These are phyloP conservation scores for Netelia virgata DNA, from an alignment of 2,888 invertebrate species.

Conservation along the genomic window DNA sequence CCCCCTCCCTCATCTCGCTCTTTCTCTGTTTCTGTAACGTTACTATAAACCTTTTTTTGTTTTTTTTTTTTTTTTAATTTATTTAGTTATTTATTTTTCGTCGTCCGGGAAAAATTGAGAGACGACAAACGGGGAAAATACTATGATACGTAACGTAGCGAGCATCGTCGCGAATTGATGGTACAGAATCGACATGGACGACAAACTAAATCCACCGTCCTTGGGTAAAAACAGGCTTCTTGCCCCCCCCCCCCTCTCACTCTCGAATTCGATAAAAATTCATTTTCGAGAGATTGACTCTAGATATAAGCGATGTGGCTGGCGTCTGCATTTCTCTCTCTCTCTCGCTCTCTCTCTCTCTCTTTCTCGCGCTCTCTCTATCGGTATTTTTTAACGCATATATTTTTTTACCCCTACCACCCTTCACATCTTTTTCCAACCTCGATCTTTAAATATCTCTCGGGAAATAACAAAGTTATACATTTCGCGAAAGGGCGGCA, in stretches of 20 bases:
- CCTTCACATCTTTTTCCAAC: background rate
- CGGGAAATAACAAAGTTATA: constrained; percentile 36
- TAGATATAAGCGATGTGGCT: constrained; percentile 31
- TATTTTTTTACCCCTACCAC: background rate
- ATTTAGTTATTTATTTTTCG: no score
- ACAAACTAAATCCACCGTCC: background rate
- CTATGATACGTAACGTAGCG: background rate
- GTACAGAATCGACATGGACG: constrained; percentile 15
- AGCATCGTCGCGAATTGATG: constrained; percentile 35
- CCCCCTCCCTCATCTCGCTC: background rate
- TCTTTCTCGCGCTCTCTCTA: background rate
- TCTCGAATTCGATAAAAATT: constrained; percentile 53
- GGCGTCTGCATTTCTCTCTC: constrained; percentile 31
- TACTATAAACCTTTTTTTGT: background rate
- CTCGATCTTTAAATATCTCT: constrained; percentile 32
- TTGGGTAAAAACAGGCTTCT: constrained; percentile 3
- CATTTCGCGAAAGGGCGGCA: background rate
- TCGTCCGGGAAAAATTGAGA: constrained; percentile 29
- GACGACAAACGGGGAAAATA: constrained; percentile 4
- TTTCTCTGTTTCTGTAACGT: constrained; percentile 24
- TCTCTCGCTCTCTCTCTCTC: background rate
- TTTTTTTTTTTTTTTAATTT: no score
- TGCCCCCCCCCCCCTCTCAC: background rate
- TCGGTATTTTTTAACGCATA: background rate
- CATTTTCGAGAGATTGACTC: constrained; percentile 57